phyloP scores from a whole-genome alignment of 2,113 vertebrate genomes.

The Lophura nycthemera region DNA sequence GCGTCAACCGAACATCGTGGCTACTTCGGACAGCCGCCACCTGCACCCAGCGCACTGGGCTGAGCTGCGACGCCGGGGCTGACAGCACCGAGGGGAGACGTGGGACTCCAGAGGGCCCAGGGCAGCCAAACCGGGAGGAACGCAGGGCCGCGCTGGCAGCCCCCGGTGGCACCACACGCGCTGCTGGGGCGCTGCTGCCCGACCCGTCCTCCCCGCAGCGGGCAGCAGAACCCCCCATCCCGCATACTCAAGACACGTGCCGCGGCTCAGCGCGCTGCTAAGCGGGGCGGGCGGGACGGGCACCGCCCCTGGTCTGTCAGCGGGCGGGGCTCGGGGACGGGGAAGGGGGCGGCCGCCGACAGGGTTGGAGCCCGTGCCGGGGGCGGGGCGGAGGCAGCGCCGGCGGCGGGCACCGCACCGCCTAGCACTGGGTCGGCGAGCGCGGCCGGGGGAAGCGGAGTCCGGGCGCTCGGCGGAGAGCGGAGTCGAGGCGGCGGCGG shows the following conservation, averaged over 20 bases:
- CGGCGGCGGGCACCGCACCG: neutral
- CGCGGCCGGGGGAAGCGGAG: neutral
- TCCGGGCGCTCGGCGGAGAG: too few species aligned
- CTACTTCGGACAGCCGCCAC: neutral
- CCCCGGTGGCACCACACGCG: too few species aligned
- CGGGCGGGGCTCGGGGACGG: too few species aligned
- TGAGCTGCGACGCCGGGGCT: neutral
- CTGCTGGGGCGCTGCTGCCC: too few species aligned
- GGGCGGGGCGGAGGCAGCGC: neutral
- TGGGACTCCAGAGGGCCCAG: accelerated
- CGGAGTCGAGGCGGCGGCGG: too few species aligned
- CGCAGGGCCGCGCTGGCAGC: neutral
- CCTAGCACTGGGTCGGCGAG: neutral
- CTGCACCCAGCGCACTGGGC: accelerated
- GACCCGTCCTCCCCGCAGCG: too few species aligned
- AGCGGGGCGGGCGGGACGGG: neutral
- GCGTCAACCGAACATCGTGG: accelerated
- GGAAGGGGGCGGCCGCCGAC: neutral
- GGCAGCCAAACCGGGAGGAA: neutral
- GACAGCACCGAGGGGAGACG: accelerated
- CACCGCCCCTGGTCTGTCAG: neutral
- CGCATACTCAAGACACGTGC: neutral
- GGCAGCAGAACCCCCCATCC: neutral
- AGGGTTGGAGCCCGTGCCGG: too few species aligned
- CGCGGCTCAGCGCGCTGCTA: too few species aligned